Evolutionary conservation across 2,888 invertebrate species (phyloP), one percentile per base, ranked within the genome.

Genomic region (Deilephila elpenor): DNA sequence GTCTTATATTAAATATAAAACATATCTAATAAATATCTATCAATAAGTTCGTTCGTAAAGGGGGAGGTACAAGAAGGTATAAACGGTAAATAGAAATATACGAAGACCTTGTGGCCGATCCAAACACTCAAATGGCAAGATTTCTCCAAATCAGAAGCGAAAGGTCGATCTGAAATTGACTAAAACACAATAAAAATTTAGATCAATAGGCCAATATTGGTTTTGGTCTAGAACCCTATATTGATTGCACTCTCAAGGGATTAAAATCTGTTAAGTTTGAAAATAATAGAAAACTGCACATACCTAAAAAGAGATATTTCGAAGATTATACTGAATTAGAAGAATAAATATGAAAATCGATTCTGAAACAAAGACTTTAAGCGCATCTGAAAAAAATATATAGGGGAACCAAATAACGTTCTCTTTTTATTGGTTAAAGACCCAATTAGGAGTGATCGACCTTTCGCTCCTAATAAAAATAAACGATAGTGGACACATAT

Each of bases 401-500:
- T 8, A 37, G 3, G 34, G 19, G 11, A 29, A 61, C 32, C 11
- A 1, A 29, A 60, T 17, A 29, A 29, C 25, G 7, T 25, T 0
- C 32, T 32, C 32, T 32, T 32, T 60, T 14, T 44, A 44, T 44
- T 44, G 14, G 44, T 11, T 44, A 44, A 14, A 11, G 25, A 25
- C 25, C 25, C 25, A 25, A 29, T 20, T 37, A 3, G 8, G n/a
- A 44, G 20, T 11, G 11, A 25, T 67, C 64, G 72, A 67, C 64
- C 77, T 81, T 80, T 82, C 81, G 82, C 84, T 83, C 82, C 84
- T 79, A 78, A 75, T 74, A 81, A 74, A 82, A 74, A 85, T 77
- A 76, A 78, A 80, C 83, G 78, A 85, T 75, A 84, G 76, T 77
- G 80, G 83, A 85, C 84, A 84, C 79, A 79, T 80, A 75, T 77